These are phyloP conservation scores for Numenius phaeopus DNA, from an alignment of 2,797 vertebrate genomes.

Conservation along the genomic window DNA sequence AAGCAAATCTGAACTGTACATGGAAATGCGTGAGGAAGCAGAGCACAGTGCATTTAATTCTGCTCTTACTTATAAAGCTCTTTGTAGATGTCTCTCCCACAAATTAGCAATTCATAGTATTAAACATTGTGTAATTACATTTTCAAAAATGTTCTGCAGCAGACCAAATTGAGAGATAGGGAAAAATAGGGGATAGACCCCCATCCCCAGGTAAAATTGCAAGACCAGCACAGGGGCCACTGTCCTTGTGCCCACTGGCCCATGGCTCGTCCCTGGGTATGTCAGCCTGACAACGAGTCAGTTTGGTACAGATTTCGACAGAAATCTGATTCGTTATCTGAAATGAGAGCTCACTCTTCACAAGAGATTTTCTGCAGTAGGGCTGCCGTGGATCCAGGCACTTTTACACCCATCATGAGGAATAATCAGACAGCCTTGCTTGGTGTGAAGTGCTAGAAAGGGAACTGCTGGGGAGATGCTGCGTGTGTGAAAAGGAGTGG, in stretches of 20 bases:
- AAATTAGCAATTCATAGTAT: not conserved
- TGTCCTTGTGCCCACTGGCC: not conserved
- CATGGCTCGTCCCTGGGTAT: not conserved
- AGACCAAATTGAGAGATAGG: not conserved
- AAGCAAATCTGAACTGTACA: not conserved
- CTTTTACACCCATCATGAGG: not conserved
- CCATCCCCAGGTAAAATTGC: not conserved
- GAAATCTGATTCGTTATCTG: not conserved
- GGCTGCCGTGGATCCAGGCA: slow-evolving; percentile 20
- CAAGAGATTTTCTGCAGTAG: slow-evolving; percentile 49
- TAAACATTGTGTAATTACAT: not conserved
- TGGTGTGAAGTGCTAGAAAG: not conserved
- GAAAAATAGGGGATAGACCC: not conserved
- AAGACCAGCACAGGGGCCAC: not conserved
- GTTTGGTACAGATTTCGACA: not conserved
- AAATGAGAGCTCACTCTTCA: not conserved
- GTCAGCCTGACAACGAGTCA: not conserved
- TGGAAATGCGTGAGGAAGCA: not conserved
- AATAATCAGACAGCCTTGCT: not conserved
- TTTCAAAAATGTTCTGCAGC: not conserved
- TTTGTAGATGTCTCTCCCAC: not conserved
- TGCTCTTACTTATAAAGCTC: not conserved
- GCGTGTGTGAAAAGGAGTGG: not conserved
- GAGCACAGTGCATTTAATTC: not conserved
- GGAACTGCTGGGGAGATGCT: not conserved